A percentile compares a stretch with the other conserved stretches of the same genome.
These are phyloP conservation scores for Hemiprocne comata DNA, from an alignment of 2,113 vertebrate species.

Conservation along the genomic window DNA sequence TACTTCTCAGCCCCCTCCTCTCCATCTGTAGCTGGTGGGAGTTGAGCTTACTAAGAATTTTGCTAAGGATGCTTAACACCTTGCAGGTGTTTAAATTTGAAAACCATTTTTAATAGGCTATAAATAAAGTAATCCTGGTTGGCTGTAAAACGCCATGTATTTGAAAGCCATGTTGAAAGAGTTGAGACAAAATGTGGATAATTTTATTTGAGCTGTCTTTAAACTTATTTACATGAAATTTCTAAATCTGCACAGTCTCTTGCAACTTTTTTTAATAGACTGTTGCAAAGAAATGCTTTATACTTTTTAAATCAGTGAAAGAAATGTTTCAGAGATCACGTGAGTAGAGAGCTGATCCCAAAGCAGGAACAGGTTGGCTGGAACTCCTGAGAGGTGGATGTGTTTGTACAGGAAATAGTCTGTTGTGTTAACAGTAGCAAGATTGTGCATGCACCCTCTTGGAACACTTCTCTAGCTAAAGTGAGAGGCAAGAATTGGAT, in stretches of 20 bases:
- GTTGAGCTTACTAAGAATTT: slow-evolving; percentile 28
- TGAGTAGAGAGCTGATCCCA: neutral
- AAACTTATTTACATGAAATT: neutral
- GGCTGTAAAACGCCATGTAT: neutral
- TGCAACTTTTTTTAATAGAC: neutral
- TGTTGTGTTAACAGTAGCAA: rapidly evolving
- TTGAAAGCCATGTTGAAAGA: neutral
- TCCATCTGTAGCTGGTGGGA: slow-evolving; percentile 64
- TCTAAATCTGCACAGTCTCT: neutral
- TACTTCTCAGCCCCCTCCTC: slow-evolving; percentile 26
- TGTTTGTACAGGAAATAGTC: neutral
- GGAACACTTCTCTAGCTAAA: neutral
- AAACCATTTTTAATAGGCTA: neutral
- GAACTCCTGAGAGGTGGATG: neutral
- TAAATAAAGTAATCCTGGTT: neutral
- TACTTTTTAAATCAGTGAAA: neutral
- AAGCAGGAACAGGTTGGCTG: neutral
- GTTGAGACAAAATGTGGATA: neutral
- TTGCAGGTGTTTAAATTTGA: slow-evolving; percentile 23
- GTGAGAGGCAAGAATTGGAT: neutral
- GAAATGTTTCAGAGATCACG: neutral
- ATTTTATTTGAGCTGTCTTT: neutral
- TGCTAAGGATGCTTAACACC: neutral
- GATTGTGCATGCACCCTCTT: neutral
- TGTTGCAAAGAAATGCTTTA: neutral